These are phyloP conservation scores for Apistogramma diplotaenia DNA, from an alignment of 2,113 vertebrate genomes.

Conservation along the genomic window DNA sequence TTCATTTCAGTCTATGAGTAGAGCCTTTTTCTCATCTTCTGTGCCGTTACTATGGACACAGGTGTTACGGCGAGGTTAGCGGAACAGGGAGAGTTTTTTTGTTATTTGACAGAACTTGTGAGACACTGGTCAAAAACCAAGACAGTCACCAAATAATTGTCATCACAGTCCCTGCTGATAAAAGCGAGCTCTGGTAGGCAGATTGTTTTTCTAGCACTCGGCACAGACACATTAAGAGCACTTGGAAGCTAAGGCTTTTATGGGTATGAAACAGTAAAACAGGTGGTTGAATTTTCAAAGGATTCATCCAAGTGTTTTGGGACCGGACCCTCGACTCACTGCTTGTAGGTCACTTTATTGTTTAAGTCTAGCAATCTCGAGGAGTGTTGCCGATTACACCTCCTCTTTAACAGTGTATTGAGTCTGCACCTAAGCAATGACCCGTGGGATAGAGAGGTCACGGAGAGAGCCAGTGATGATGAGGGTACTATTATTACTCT, in stretches of 20 bases:
- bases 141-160: neutral
- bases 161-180: neutral
- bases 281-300: neutral
- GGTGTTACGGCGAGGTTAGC: neutral
- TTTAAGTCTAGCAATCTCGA: neutral
- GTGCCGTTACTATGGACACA: neutral
- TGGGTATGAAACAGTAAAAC: neutral
- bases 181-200: neutral
- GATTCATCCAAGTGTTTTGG: neutral
- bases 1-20: neutral
- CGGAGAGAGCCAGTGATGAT: conserved; percentile 13
- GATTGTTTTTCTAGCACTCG: neutral
- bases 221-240: neutral
- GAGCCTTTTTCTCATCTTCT: neutral
- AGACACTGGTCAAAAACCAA: neutral
- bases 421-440: neutral
- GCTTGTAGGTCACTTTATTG: neutral
- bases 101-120: neutral
- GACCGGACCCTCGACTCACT: neutral
- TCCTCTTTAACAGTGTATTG: neutral
- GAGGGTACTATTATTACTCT: conserved; percentile 24
- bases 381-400: neutral
- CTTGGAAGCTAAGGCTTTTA: neutral
- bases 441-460: neutral
- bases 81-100: neutral